Conservation (phyloP, 2,113 vertebrate species). For the Saccopteryx bilineata region DNA sequence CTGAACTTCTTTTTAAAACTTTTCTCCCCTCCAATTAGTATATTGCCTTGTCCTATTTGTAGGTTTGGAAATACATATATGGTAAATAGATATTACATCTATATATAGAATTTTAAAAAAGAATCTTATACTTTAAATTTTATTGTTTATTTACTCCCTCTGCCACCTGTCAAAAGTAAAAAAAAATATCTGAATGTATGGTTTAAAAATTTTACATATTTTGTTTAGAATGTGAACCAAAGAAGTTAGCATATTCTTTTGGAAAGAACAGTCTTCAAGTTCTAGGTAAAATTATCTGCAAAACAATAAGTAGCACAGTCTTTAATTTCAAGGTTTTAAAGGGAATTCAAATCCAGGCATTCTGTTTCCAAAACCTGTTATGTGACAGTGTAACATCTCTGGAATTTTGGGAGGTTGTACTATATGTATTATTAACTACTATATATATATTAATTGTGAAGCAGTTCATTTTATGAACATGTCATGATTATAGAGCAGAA, state of each 20-base stretch:
- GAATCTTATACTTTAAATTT: conserved; percentile 19
- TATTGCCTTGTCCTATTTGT: conserved; percentile 37
- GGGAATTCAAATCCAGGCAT: neutral
- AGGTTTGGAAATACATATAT: conserved; percentile 30
- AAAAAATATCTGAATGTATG: neutral
- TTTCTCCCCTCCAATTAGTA: neutral
- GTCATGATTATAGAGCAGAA: neutral
- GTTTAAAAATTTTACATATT: neutral
- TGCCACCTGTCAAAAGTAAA: conserved; percentile 12
- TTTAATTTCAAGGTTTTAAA: conserved; percentile 27
- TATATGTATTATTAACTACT: neutral
- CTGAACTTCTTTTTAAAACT: neutral
- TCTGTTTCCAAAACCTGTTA: conserved; percentile 17
- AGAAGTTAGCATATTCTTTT: conserved; percentile 15
- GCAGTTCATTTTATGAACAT: neutral
- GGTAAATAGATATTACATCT: neutral
- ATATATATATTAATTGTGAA: neutral
- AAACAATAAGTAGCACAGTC: neutral
- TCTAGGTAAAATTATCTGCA: neutral
- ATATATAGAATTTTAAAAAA: neutral
- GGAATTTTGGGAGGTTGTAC: neutral
- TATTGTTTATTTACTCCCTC: neutral
- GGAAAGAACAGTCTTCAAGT: conserved; percentile 16
- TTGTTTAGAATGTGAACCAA: neutral
- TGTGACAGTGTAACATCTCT: neutral